Evolutionary conservation across 2,113 vertebrate species (phyloP), one percentile per base, ranked within the genome.

Genomic region (Urocolius indicus): DNA sequence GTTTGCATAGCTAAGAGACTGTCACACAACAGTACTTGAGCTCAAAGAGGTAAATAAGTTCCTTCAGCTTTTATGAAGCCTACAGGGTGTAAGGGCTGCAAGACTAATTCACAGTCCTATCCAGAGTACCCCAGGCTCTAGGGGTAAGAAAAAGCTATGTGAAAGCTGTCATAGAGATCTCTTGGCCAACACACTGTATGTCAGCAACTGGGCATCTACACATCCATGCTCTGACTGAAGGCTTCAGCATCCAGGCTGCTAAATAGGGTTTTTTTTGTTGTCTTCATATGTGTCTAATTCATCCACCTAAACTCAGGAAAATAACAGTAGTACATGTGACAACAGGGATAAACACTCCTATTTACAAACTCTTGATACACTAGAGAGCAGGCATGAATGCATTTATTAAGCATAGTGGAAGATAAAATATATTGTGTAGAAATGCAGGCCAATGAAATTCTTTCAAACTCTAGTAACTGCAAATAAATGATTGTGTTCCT

Each of bases 181-280:
- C n/a, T 11, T 4, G n/a, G 36, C 10, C 68, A 83, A 54, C 2
- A 4, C 8, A 2, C 48, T 7, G 29, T 17, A 0, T 1, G 10
- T 22, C 45, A 21, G 0, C 1, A 16, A 0, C 8, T 3, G 9
- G 30, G 10, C 5, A 1, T 8, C 5, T 9, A 1, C 13, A 22
- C 5, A 22, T 0, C n/a, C 46, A 3, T 1, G 3, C 45, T 48
- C 30, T 24, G 36, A 14, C 51, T 9, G 6, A 16, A 29, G 20
- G 0, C 10, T 66, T 32, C 51, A 66, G 36, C 52, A 26, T 27
- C 36, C 74, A 76, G 29, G 13, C n/a, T 27, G 9, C 36, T 58
- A 23, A 22, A 17, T 0, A 49, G 22, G n/a, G n/a, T n/a, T n/a
- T 0, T 4, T 16, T 10, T 52, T 51, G 7, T 46, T 38, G 9